Evolutionary conservation across 2,797 vertebrate species (phyloP), one percentile per base, ranked within the genome.

Genomic region (Schizopygopsis pylzovi): DNA sequence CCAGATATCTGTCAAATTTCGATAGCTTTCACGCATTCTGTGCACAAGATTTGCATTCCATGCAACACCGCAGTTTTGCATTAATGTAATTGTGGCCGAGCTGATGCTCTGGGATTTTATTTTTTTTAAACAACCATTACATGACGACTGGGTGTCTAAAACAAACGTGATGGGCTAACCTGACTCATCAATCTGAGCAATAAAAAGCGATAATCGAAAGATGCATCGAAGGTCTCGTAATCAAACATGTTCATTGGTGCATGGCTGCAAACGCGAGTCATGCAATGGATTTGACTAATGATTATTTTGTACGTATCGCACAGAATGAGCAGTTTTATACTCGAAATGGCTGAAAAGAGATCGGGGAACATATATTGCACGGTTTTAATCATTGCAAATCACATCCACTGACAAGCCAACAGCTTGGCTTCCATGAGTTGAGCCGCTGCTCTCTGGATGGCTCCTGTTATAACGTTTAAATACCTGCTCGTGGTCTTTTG

Each of bases 31-130:
- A 80, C 49, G 75, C 82, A 88, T 81, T 80, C 67, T 81, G 76
- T 83, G 81, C 73, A 70, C 85, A 79, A 86, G 83, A 90, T 88
- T 84, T 86, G 87, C 87, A 90, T 88, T 81, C 85, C 83, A 90
- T 89, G 86, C 87, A 90, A 87, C 89, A 87, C 87, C 88, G 91
- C 89, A 91, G 91, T 70, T 90, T 83, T 87, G 84, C 87, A 84
- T 87, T 83, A 82, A 84, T 75, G 80, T 77, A 83, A 85, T 81
- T 79, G 80, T 86, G 86, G 86, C 82, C 65, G 65, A 84, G 52
- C 49, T 72, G 76, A 79, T 61, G 28, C 13, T 79, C 68, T 77
- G 68, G 49, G 22, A 75, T 85, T 72, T 61, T 65, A 43, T 33
- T 1, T 39, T 56, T 61, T 52, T 72, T 39, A 65, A 71, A 76